Evolutionary conservation across 2,113 vertebrate species (phyloP).

Genomic region (Andinoacara biseriatus): DNA sequence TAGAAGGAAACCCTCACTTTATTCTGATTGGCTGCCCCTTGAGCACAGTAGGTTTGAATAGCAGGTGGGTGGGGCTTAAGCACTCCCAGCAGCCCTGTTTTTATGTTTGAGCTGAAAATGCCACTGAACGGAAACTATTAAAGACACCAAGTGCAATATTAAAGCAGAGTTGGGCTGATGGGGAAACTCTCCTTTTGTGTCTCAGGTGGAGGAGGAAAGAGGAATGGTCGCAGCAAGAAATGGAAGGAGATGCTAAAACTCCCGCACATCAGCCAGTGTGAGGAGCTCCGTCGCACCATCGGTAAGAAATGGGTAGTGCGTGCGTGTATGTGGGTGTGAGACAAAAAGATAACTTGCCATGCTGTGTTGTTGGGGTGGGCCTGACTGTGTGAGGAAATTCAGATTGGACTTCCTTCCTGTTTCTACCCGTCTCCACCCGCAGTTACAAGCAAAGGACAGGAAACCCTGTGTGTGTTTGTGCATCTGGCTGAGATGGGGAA

Average conservation of each 20-base stretch:
- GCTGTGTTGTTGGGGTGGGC: constrained; percentile 67
- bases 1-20: neutral
- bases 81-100: neutral
- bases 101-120: constrained; percentile 21
- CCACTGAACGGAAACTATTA: neutral
- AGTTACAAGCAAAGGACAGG: constrained; percentile 71
- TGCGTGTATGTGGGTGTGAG: constrained; percentile 9
- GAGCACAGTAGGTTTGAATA: neutral
- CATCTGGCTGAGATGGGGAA: constrained; percentile 33
- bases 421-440: constrained; percentile 73
- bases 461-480: constrained; percentile 48
- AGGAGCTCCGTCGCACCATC: constrained; percentile 82
- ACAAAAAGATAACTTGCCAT: constrained; percentile 51
- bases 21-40: neutral
- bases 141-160: neutral
- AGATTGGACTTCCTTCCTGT: constrained; percentile 79
- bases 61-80: neutral
- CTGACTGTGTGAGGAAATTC: constrained; percentile 71
- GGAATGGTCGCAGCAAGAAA: constrained; percentile 91
- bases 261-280: constrained; percentile 88
- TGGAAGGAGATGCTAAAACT: constrained; percentile 94
- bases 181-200: constrained; percentile 25
- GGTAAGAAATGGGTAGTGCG: constrained; percentile 78
- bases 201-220: constrained; percentile 85
- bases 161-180: neutral